These are phyloP conservation scores for Riparia riparia DNA, from an alignment of 2,113 vertebrate species.

Conservation along the genomic window DNA sequence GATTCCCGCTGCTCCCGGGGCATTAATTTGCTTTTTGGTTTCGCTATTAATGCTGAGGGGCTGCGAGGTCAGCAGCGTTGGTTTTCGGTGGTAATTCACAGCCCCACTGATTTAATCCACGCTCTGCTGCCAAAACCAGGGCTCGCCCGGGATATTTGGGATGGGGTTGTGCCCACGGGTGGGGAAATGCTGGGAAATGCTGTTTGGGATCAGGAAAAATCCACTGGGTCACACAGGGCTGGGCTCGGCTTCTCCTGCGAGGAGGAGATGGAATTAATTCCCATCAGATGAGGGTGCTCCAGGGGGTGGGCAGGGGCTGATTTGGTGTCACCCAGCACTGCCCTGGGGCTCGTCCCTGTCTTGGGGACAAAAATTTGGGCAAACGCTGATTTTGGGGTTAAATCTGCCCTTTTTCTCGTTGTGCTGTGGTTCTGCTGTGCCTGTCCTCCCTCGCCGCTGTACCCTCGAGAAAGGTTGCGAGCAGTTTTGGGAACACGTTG, in stretches of 20 bases:
- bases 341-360: neutral
- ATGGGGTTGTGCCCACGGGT: rapidly evolving
- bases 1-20: constrained; percentile 55
- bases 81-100: constrained; percentile 69
- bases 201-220: rapidly evolving
- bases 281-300: neutral
- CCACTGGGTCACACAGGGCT: rapidly evolving
- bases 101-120: constrained; percentile 21
- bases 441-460: constrained; percentile 25
- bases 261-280: neutral
- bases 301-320: neutral
- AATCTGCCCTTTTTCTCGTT: constrained; percentile 64
- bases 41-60: constrained; percentile 77
- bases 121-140: too few species aligned
- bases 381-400: constrained; percentile 5
- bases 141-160: rapidly evolving
- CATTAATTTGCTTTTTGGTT: constrained; percentile 75
- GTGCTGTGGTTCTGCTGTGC: constrained; percentile 55
- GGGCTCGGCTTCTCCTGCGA: neutral
- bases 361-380: neutral
- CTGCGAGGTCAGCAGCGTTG: constrained; percentile 57
- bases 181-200: neutral
- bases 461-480: constrained; percentile 68
- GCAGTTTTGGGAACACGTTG: constrained; percentile 81
- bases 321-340: neutral